phyloP scores from a whole-genome alignment of 2,888 invertebrate genomes.

The Seira ritae region DNA sequence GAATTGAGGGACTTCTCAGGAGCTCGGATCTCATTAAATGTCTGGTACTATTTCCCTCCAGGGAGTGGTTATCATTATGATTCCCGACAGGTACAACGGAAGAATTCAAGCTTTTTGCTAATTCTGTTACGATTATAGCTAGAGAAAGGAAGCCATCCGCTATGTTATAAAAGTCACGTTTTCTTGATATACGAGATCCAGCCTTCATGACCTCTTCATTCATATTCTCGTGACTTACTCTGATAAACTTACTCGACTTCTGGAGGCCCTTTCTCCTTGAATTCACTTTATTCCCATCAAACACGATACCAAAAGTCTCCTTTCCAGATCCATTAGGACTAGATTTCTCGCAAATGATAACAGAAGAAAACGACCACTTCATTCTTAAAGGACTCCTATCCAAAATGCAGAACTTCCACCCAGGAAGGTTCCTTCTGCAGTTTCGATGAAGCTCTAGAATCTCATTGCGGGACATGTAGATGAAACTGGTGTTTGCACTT shows the following conservation, averaged over 20 bases:
- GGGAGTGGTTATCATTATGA: background rate
- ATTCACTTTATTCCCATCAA: background rate
- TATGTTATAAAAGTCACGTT: background rate
- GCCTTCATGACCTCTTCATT: background rate
- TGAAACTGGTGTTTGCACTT: background rate
- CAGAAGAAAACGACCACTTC: conserved; percentile 18
- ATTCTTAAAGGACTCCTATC: background rate
- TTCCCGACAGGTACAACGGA: background rate
- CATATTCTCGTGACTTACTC: conserved; percentile 28
- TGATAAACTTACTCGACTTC: background rate
- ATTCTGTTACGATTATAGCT: background rate
- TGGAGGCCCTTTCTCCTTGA: background rate
- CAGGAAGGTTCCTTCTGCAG: background rate
- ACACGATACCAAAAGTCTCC: background rate
- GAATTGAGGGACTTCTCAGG: conserved; percentile 9
- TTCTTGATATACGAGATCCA: background rate
- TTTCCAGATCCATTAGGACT: too few relatives aligned
- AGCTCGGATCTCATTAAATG: too few relatives aligned
- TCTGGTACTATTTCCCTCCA: background rate
- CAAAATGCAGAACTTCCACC: background rate
- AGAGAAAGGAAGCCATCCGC: background rate
- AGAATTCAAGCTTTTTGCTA: background rate
- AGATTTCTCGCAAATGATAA: background rate
- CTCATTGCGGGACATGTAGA: background rate
- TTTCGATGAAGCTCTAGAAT: background rate